Conservation (phyloP, 2,113 vertebrate species). For the Petrocephalus microphthalmus region DNA sequence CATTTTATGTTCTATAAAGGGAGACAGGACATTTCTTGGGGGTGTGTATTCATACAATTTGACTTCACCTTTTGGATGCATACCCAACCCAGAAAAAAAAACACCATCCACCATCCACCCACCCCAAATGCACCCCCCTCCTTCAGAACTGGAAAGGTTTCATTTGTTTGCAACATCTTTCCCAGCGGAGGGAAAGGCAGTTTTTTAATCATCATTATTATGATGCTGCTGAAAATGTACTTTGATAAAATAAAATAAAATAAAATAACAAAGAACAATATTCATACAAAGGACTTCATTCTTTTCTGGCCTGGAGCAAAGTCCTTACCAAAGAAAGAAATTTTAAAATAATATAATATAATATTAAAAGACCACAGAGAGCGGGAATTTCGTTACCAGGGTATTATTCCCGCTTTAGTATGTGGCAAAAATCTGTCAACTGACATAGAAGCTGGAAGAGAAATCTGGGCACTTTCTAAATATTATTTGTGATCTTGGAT, state of each 20-base stretch:
- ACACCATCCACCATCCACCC: not conserved
- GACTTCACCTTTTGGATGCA: not conserved
- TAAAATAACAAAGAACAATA: slow-evolving; percentile 34
- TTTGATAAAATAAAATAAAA: slow-evolving; percentile 34
- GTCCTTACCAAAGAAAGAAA: not conserved
- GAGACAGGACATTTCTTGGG: not conserved
- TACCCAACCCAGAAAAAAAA: not conserved
- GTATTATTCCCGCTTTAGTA: slow-evolving; percentile 4
- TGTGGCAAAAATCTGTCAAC: not conserved
- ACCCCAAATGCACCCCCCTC: not conserved
- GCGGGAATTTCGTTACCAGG: slow-evolving; percentile 29
- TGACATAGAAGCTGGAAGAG: not conserved
- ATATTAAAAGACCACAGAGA: not conserved
- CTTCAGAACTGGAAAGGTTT: slow-evolving; percentile 30
- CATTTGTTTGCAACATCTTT: slow-evolving; percentile 31
- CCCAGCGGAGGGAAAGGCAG: slow-evolving; percentile 9
- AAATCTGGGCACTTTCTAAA: not conserved
- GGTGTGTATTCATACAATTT: not conserved
- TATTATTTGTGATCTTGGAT: slow-evolving; percentile 3
- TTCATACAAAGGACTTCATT: slow-evolving; percentile 25
- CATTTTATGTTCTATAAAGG: not conserved
- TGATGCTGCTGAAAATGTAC: slow-evolving; percentile 30
- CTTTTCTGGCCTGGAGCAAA: slow-evolving; percentile 26
- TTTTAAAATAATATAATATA: not conserved
- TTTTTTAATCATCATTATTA: slow-evolving; percentile 21